These are phyloP conservation scores for Ovis canadensis DNA, from an alignment of 2,113 vertebrate genomes.

Conservation along the genomic window DNA sequence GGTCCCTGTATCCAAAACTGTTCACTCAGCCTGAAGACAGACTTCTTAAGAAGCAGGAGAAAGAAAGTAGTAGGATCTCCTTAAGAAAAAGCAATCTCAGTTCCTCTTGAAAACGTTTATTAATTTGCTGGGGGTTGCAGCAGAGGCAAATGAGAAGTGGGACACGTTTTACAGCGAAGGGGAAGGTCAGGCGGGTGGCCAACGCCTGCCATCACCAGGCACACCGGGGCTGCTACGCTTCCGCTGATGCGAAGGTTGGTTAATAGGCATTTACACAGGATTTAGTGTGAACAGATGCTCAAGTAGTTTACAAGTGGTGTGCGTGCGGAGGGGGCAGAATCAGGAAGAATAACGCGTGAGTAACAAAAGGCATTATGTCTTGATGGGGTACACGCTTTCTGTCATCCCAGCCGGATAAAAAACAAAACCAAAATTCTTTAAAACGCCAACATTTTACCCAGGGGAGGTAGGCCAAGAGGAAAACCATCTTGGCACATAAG, in stretches of 20 bases:
- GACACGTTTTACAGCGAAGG: neutral
- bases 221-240: accelerated
- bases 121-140: neutral
- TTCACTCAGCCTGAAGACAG: neutral
- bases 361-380: neutral
- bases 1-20: neutral
- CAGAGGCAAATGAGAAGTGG: neutral
- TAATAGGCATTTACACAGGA: neutral
- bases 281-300: neutral
- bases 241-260: accelerated
- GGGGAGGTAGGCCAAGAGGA: neutral
- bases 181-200: neutral
- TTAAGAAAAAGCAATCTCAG: neutral
- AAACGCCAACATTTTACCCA: neutral
- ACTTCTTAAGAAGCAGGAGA: neutral
- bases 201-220: accelerated
- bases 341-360: neutral
- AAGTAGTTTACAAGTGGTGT: neutral
- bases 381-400: neutral
- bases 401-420: neutral
- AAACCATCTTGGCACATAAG: neutral
- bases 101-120: neutral
- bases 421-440: neutral
- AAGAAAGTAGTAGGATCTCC: neutral
- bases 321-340: accelerated